These are phyloP conservation scores for Muraenolepis orangiensis DNA, from an alignment of 2,797 vertebrate species.

Conservation along the genomic window DNA sequence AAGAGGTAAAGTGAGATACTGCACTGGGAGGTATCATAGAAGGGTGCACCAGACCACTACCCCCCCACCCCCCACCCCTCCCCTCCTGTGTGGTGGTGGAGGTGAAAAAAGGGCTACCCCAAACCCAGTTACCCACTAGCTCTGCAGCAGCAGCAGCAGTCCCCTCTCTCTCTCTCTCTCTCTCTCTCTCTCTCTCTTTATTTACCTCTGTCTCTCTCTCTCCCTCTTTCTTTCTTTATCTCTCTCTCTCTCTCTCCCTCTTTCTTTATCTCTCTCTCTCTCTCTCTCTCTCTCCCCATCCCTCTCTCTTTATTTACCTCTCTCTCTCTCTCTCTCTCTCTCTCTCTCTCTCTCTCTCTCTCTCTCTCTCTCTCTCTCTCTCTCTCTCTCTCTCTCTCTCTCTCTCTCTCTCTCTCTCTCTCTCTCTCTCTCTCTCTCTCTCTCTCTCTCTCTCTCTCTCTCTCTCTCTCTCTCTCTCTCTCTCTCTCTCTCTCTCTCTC, in stretches of 20 bases:
- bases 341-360: too few relatives aligned
- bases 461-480: too few relatives aligned
- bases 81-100: constrained; percentile 44
- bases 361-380: too few relatives aligned
- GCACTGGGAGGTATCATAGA: constrained; percentile 7
- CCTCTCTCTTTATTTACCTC: too few relatives aligned
- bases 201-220: constrained; percentile 64
- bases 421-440: constrained; percentile 19
- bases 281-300: too few relatives aligned
- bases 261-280: constrained; percentile 45
- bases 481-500: too few relatives aligned
- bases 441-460: too few relatives aligned
- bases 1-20: neutral
- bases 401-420: constrained; percentile 41
- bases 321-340: constrained; percentile 19
- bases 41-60: constrained; percentile 45
- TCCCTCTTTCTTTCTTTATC: too few relatives aligned
- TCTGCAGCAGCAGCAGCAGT: neutral
- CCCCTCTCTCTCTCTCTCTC: neutral
- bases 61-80: constrained; percentile 9
- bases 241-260: constrained; percentile 59
- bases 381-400: too few relatives aligned
- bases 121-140: constrained; percentile 35
- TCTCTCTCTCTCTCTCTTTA: constrained; percentile 53
- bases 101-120: constrained; percentile 57